Evolutionary conservation across 2,797 vertebrate species (phyloP).

Genomic region (Sandelia bainsii): DNA sequence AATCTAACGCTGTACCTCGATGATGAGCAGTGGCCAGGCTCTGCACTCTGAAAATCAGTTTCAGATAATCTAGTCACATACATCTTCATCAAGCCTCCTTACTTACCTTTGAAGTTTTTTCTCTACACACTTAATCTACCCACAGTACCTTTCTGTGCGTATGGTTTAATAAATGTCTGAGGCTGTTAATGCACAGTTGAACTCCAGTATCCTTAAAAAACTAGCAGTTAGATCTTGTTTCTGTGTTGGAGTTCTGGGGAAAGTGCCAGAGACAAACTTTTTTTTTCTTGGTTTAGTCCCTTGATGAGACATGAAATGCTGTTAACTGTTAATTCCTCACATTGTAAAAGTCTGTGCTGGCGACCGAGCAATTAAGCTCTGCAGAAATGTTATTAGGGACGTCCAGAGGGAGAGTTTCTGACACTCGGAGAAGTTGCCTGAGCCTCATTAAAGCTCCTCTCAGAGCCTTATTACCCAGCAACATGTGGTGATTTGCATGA

Average conservation of each 20-base stretch:
- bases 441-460: slow-evolving; percentile 36
- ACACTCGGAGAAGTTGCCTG: slow-evolving; percentile 23
- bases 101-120: neutral
- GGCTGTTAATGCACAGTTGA: neutral
- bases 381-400: slow-evolving; percentile 22
- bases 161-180: too few species aligned
- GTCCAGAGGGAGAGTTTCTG: slow-evolving; percentile 19
- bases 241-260: neutral
- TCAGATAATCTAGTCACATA: neutral
- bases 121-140: neutral
- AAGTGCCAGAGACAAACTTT: neutral
- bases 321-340: slow-evolving; percentile 3
- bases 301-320: neutral
- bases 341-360: slow-evolving; percentile 6
- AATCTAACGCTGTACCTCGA: too few species aligned
- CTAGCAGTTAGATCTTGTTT: neutral
- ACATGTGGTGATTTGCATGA: slow-evolving; percentile 46
- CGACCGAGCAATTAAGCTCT: slow-evolving; percentile 7
- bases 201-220: neutral
- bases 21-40: too few species aligned
- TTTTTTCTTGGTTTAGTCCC: neutral
- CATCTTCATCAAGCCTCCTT: neutral
- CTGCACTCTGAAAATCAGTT: too few species aligned
- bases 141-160: neutral
- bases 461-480: slow-evolving; percentile 33